These are phyloP conservation scores for Cyprinodon variegatus DNA, from an alignment of 2,113 vertebrate species.

Conservation along the genomic window DNA sequence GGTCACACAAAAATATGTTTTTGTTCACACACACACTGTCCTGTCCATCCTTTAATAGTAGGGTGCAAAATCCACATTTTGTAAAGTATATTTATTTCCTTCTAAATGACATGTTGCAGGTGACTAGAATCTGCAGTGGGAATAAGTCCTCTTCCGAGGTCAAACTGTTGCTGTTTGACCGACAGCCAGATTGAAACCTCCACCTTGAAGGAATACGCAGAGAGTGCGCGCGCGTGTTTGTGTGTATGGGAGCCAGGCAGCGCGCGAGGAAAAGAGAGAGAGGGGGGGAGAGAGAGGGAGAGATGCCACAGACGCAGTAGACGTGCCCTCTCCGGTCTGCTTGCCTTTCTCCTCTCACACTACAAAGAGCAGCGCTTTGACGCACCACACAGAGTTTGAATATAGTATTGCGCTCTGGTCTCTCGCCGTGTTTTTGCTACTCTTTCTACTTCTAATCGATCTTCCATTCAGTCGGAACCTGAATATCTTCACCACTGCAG, in stretches of 20 bases:
- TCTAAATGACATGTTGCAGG: constrained; percentile 26
- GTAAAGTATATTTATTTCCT: too few relatives aligned
- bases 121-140: constrained; percentile 70
- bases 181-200: constrained; percentile 59
- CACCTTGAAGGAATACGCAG: constrained; percentile 46
- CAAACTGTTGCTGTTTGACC: constrained; percentile 68
- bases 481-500: constrained; percentile 43
- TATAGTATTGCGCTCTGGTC: constrained; percentile 67
- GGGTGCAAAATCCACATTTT: too few relatives aligned
- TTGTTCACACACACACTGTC: too few relatives aligned
- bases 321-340: constrained; percentile 56
- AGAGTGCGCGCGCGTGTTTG: constrained; percentile 9
- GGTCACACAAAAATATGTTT: too few relatives aligned
- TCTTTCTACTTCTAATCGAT: constrained; percentile 38
- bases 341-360: constrained; percentile 46
- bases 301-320: constrained; percentile 57
- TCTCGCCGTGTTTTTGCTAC: constrained; percentile 43
- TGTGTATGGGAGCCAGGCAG: background rate
- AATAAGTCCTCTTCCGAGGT: constrained; percentile 47
- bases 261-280: constrained; percentile 1
- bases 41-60: too few relatives aligned
- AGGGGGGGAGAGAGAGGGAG: constrained; percentile 13
- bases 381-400: constrained; percentile 74
- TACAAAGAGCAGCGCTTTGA: constrained; percentile 70
- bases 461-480: constrained; percentile 49